Base-by-base conservation (phyloP, 2,888 invertebrate species). In the Proisotoma minuta region DNA sequence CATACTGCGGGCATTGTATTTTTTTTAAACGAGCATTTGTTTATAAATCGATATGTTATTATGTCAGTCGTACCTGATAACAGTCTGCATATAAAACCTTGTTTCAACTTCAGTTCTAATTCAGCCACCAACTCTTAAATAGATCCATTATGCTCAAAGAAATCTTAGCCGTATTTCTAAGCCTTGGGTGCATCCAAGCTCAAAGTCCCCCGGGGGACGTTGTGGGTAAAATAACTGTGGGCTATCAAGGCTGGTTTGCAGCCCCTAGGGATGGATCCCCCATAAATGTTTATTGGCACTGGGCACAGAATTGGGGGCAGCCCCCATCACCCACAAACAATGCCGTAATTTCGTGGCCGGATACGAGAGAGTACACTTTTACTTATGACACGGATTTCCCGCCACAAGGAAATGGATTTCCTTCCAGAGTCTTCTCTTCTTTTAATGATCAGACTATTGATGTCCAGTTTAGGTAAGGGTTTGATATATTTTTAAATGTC, bases 201-300 rank as follows among this genome's bases (percentile, higher is more conserved):
- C n/a, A n/a, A n/a, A n/a, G n/a, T n/a, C n/a, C n/a, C n/a, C n/a
- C n/a, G n/a, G n/a, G n/a, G n/a, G 54, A 53, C 54, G 54, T 53
- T 4, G 54, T 53, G 28, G 54, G 54, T n/a, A 53, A 53, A 34
- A 53, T 53, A 27, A 53, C 54, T 8, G 10, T 53, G 12, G 54
- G 54, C 34, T 53, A 29, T 22, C 54, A 53, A 22, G 54, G 54
- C 15, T 53, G 54, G 54, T 53, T 53, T 53, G 28, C 54, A 5
- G 29, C 54, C 3, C 29, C 29, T 8, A 18, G 29, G 4, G 54
- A 53, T 34, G 54, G 54, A 15, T 53, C 54, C 3, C 54, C 54
- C 18, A 28, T 53, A 8, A 29, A 53, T 29, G 54, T 22, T 5
- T 53, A 28, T 18, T 53, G 54, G 54, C 29, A 28, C 26, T 53